Conservation (phyloP, 2,113 vertebrate species). For the Macaca nemestrina region DNA sequence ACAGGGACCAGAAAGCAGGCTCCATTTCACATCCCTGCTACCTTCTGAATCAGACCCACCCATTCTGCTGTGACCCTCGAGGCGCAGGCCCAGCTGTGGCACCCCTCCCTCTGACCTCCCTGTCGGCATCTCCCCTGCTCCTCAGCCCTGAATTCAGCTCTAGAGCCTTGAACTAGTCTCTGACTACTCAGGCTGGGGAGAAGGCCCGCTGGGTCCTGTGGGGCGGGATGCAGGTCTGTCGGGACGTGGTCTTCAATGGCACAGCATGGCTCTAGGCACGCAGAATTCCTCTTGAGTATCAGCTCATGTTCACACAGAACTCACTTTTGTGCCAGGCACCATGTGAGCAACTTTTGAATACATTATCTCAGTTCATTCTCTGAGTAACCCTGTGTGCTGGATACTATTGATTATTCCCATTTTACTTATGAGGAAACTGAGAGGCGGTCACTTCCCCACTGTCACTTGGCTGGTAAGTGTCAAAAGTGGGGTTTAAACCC, state of each 20-base stretch:
- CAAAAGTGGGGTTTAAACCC: neutral
- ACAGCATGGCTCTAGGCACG: neutral
- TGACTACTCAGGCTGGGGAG: neutral
- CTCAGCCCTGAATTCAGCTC: neutral
- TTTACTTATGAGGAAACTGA: neutral
- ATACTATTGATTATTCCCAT: fast-evolving
- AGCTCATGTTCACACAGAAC: too few relatives aligned
- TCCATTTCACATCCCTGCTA: neutral
- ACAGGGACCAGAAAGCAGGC: fast-evolving
- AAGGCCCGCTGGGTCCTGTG: neutral
- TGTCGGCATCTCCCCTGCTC: neutral
- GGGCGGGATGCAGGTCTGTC: neutral
- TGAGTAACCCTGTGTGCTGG: neutral
- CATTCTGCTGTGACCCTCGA: too few relatives aligned
- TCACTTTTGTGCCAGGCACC: neutral
- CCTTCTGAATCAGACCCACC: neutral
- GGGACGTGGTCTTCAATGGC: neutral
- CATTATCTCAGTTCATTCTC: neutral
- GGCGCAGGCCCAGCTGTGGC: neutral
- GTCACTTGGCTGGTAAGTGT: neutral
- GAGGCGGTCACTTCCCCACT: neutral
- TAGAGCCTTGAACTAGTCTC: neutral
- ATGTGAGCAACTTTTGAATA: neutral
- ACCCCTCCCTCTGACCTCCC: fast-evolving
- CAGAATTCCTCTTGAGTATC: neutral